These are phyloP conservation scores for Drosophila nr. perissopoda DNA, from an alignment of 2,888 invertebrate species.

Conservation along the genomic window DNA sequence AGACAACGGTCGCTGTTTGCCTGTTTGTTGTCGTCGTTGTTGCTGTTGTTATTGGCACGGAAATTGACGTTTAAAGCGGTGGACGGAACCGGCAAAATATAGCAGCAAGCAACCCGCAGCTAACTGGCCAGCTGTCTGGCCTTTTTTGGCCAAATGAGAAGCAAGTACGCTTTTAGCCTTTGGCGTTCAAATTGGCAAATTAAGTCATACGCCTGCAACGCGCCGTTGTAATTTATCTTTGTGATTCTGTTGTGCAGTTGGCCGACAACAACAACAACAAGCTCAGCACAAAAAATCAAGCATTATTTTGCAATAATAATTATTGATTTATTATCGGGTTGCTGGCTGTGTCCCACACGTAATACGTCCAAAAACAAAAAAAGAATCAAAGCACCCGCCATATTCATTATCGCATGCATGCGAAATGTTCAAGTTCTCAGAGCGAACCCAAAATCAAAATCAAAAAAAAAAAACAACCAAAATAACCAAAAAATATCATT, in stretches of 20 bases:
- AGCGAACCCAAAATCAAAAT: conserved; percentile 12
- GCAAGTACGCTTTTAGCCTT: conserved; percentile 73
- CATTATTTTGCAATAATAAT: conserved; percentile 77
- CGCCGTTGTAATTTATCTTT: conserved; percentile 73
- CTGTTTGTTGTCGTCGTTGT: conserved; percentile 17
- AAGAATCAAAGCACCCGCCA: conserved; percentile 71
- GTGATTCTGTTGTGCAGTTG: conserved; percentile 12
- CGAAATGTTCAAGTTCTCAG: conserved; percentile 59
- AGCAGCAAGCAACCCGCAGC: conserved; percentile 2
- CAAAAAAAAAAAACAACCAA: neutral
- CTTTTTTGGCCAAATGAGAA: conserved; percentile 67
- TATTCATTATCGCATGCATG: conserved; percentile 66
- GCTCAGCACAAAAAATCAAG: conserved; percentile 11
- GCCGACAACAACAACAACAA: neutral
- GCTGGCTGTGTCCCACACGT: conserved; percentile 42
- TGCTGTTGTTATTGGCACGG: conserved; percentile 62
- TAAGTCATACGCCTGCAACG: conserved; percentile 78
- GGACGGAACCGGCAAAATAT: conserved; percentile 14
- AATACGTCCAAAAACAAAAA: neutral
- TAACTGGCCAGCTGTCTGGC: conserved; percentile 69
- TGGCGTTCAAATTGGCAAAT: conserved; percentile 81
- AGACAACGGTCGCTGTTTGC: conserved; percentile 52
- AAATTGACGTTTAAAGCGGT: conserved; percentile 78
- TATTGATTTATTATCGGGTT: conserved; percentile 78
- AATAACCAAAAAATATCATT: conserved; percentile 54